Evolutionary conservation across 2,888 invertebrate species (phyloP), one percentile per base, ranked within the genome.

Genomic region (Meliscaeva auricollis): DNA sequence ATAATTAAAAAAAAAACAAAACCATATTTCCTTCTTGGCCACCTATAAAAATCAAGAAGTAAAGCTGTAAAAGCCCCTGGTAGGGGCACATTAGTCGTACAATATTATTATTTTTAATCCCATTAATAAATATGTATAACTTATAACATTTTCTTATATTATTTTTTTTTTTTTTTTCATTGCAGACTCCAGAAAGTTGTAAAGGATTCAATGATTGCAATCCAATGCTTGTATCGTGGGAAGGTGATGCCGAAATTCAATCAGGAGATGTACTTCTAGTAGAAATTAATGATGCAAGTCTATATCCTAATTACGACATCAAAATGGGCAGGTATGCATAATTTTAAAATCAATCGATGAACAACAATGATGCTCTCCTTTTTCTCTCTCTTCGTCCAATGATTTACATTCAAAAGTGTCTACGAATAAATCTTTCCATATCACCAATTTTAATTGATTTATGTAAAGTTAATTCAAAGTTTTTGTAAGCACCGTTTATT

Each of bases 261-360:
- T 95, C 94, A 87, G 95, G 95, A 17, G 95, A 95, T 92, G 94
- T 95, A 88, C 94, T 95, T 88, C 93, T 95, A 90, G 95, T 95
- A 58, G 94, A 95, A 91, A 95, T 95, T 91, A 94, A 95, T 88
- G 95, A 95, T 91, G 93, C 94, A 72, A 92, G 93, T 89, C 93
- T 95, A 73, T 90, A 91, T 69, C 90, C 91, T 22, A 92, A 89
- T 48, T 88, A 89, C 44, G 87, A 88, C 17, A 89, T 89, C 74
- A 88, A 87, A 68, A 89, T 89, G 9, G 90, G 87, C 88, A 90
- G 90, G 91, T 91, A 88, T 88, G 88, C 66, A 52, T 26, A n/a
- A 20, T 3, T 46, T 35, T 20, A 56, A 32, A 17, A 13, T 44
- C 11, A 44, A 17, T 46, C 7, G 1, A 41, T 22, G 13, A 22